These are phyloP conservation scores for Teleogryllus occipitalis DNA, from an alignment of 1,140 invertebrate species.

Conservation along the genomic window DNA sequence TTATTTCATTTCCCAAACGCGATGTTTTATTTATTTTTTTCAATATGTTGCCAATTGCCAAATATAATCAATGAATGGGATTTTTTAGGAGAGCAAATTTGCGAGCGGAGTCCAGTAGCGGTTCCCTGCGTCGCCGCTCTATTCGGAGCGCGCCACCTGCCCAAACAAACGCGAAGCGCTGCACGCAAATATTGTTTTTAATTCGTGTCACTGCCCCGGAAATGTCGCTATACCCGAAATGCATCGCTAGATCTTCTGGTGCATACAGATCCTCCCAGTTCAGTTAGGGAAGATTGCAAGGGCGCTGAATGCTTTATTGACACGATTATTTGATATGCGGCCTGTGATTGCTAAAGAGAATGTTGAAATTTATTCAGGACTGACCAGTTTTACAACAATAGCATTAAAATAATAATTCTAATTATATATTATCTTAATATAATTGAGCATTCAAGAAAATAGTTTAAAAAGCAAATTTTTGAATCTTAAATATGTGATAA, in stretches of 20 bases:
- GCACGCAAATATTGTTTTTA: not conserved
- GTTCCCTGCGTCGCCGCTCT: not conserved
- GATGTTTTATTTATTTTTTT: not conserved
- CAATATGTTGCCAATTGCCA: not conserved
- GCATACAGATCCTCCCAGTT: too few relatives aligned
- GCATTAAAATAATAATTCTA: too few relatives aligned
- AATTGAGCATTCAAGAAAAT: too few relatives aligned
- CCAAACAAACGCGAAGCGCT: not conserved
- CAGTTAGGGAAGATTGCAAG: too few relatives aligned
- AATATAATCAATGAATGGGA: conserved; percentile 1
- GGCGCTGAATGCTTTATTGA: too few relatives aligned
- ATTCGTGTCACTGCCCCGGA: not conserved
- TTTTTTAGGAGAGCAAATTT: conserved; percentile 1
- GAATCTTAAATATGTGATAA: too few relatives aligned
- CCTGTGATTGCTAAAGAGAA: too few relatives aligned
- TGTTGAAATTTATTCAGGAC: too few relatives aligned
- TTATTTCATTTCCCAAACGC: not conserved
- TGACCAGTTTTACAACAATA: too few relatives aligned
- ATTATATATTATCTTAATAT: too few relatives aligned
- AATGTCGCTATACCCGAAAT: not conserved
- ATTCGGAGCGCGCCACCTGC: not conserved
- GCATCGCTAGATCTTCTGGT: not conserved
- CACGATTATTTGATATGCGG: too few relatives aligned
- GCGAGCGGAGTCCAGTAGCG: not conserved
- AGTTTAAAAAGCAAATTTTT: too few relatives aligned